Conservation (phyloP, 2,113 vertebrate species). For the Cheirogaleus medius region DNA sequence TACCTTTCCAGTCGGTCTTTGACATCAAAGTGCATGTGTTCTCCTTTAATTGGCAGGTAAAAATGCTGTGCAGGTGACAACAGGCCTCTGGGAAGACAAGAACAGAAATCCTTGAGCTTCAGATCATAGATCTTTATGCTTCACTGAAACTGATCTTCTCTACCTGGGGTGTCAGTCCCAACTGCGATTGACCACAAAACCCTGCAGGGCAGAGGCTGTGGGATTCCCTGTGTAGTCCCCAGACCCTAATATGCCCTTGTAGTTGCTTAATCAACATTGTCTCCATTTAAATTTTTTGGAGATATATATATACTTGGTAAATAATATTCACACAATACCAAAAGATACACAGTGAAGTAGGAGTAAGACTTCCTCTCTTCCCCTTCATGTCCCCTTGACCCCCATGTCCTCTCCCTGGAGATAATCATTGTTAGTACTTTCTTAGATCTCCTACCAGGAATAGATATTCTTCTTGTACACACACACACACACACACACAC, state of each 20-base stretch:
- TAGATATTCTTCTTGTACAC: neutral
- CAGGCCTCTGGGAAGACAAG: constrained; percentile 76
- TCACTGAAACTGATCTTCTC: neutral
- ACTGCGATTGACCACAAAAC: neutral
- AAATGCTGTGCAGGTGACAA: constrained; percentile 63
- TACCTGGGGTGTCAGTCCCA: neutral
- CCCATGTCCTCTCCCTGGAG: neutral
- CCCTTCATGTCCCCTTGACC: neutral
- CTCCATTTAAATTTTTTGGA: neutral
- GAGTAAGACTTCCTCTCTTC: neutral
- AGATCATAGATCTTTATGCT: constrained; percentile 46
- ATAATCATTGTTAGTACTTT: neutral
- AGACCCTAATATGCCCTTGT: neutral
- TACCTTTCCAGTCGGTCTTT: constrained; percentile 50
- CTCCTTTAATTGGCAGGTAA: constrained; percentile 73
- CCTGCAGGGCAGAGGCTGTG: neutral
- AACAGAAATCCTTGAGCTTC: constrained; percentile 35
- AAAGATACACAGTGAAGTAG: neutral
- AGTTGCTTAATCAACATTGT: neutral
- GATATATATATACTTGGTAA: neutral
- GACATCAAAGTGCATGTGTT: constrained; percentile 74
- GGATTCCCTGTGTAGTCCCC: too few species aligned
- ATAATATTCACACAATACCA: neutral
- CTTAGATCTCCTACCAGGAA: neutral
- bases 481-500: too few species aligned